Evolutionary conservation across 1,140 invertebrate species (phyloP).

Genomic region (Drosophila athabasca): DNA sequence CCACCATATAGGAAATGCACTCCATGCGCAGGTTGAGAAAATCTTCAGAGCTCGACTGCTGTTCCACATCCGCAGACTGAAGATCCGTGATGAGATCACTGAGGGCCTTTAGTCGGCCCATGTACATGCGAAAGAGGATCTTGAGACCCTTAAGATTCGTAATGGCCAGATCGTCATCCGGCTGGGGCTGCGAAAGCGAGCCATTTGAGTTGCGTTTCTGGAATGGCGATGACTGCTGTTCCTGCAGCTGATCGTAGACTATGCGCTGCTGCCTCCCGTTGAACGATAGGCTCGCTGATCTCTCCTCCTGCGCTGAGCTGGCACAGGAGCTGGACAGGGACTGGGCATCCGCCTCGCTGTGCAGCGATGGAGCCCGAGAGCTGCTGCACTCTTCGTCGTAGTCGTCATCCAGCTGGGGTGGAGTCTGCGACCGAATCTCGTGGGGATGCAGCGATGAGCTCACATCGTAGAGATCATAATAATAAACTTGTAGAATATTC

Average conservation of each 20-base stretch:
- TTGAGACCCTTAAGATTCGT: constrained; percentile 77
- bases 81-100: constrained; percentile 78
- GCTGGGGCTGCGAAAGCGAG: constrained; percentile 64
- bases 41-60: constrained; percentile 67
- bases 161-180: constrained; percentile 56
- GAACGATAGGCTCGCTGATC: constrained; percentile 49
- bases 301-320: constrained; percentile 72
- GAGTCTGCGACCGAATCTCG: constrained; percentile 64
- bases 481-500: constrained; percentile 76
- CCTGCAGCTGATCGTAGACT: constrained; percentile 76
- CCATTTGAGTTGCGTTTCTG: constrained; percentile 71
- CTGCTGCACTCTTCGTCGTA: constrained; percentile 76
- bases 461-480: constrained; percentile 77
- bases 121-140: constrained; percentile 82
- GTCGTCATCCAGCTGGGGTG: constrained; percentile 69
- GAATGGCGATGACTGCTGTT: constrained; percentile 67
- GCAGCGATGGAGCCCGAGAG: constrained; percentile 69
- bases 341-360: constrained; percentile 77
- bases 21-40: constrained; percentile 76
- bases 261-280: constrained; percentile 72
- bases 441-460: constrained; percentile 65
- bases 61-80: constrained; percentile 75
- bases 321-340: constrained; percentile 75
- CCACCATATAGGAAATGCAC: constrained; percentile 75
- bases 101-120: constrained; percentile 73